Base-by-base conservation (phyloP, 2,888 invertebrate species). In the Alviniconcha strummeri region DNA sequence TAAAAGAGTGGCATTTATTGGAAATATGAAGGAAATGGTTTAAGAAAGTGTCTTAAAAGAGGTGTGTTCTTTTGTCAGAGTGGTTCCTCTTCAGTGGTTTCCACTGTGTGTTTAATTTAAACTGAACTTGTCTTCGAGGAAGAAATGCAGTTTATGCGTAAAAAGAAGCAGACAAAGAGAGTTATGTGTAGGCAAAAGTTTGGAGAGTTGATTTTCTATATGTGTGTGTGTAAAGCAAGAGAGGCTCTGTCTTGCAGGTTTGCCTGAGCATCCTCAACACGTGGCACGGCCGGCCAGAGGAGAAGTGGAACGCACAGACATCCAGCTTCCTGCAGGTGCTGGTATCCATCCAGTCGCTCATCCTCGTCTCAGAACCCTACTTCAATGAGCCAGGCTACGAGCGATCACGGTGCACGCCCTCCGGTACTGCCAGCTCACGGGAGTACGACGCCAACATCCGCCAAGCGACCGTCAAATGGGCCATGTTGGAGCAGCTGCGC, bases 381-480 rank as follows among this genome's bases (percentile, higher is more conserved):
- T 94, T 94, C 88, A 94, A 94, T 87, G 94, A 94, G 87, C 94
- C 94, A 15, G 94, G 94, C 52, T 94, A 94, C 84, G 94, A 94
- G 88, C 88, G 94, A 80, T 93, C 94, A 8, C 88, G 94, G 54
- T 93, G 93, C 15, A 94, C 94, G 52, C 90, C 92, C 0, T 91
- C 96, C 54, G 98, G 98, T 89, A 97, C 96, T 89, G 96, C 97
- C 93, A 97, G 97, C 92, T 97, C 97, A 87, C 96, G 96, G 91
- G 98, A 98, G 94, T 98, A 98, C 95, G 98, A 98, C 94, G 97
- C 97, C 90, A 98, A 98, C 94, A 98, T 98, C 91, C 96, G 97
- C 94, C 97, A 98, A 94, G 98, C 98, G 13, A 97, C 97, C 88
- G 97, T 97, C 87, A 96, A 97, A 93, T 98, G 98, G 98, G 98